phyloP scores from a whole-genome alignment of 2,797 vertebrate genomes.

The Hafferia zeledoni region DNA sequence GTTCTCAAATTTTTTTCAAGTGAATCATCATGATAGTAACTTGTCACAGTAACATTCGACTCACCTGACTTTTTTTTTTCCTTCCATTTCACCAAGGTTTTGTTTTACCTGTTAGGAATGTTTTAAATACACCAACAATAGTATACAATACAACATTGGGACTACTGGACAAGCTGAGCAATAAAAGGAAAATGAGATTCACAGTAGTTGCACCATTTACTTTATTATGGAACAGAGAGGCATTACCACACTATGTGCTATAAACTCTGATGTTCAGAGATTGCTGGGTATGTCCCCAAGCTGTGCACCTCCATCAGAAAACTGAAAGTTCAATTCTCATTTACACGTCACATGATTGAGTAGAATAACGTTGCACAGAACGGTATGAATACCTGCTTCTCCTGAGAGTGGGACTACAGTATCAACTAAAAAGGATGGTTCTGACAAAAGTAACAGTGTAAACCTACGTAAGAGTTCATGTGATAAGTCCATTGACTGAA shows the following conservation, averaged over 20 bases:
- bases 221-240: not conserved
- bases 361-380: not conserved
- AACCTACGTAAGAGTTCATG: not conserved
- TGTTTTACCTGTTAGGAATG: not conserved
- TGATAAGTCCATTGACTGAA: rapidly evolving
- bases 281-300: not conserved
- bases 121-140: not conserved
- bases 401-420: not conserved
- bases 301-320: not conserved
- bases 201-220: not conserved
- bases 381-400: not conserved
- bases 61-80: not conserved
- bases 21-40: not conserved
- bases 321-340: not conserved
- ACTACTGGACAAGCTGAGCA: not conserved
- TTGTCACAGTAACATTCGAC: not conserved
- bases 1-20: not conserved
- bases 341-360: not conserved
- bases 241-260: not conserved
- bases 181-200: not conserved
- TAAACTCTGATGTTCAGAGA: not conserved
- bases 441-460: not conserved
- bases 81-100: not conserved
- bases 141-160: not conserved
- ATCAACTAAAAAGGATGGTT: not conserved